These are phyloP conservation scores for Stomatorhinus ivindoensis DNA, from an alignment of 2,113 vertebrate genomes.

Conservation along the genomic window DNA sequence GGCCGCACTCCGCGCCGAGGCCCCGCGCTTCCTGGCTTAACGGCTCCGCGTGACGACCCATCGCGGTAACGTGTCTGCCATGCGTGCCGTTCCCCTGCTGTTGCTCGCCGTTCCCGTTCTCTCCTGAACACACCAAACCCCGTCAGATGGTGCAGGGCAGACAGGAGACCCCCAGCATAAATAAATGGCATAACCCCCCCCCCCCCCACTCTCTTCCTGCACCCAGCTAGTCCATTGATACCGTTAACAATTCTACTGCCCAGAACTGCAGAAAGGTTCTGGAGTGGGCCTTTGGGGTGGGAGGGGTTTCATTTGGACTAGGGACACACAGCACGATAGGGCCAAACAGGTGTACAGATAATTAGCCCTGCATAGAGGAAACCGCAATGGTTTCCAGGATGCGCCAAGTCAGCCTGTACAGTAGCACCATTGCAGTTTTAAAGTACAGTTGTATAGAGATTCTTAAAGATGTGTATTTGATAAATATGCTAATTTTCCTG, in stretches of 20 bases:
- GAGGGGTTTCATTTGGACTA: not conserved
- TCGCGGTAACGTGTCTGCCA: not conserved
- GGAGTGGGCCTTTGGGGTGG: not conserved
- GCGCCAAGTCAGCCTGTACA: conserved; percentile 32
- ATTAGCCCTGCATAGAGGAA: not conserved
- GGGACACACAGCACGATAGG: not conserved
- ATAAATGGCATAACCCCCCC: not conserved
- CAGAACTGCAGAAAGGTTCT: not conserved
- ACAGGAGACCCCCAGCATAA: not conserved
- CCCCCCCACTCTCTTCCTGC: not conserved
- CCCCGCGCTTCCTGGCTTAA: not conserved
- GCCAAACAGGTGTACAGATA: not conserved
- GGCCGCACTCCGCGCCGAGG: not conserved
- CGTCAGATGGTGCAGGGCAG: not conserved
- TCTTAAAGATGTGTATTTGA: conserved; percentile 37
- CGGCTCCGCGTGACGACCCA: not conserved
- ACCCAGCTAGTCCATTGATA: not conserved
- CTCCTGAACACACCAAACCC: not conserved
- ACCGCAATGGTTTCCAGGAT: conserved; percentile 6
- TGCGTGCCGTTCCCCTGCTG: not conserved
- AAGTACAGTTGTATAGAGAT: conserved; percentile 39
- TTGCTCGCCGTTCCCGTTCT: not conserved
- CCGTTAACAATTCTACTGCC: not conserved
- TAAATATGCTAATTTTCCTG: conserved; percentile 37
- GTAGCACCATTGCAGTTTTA: conserved; percentile 36